Base-by-base conservation (phyloP, 2,888 invertebrate genomes). In the Leptinotarsa juncta region DNA sequence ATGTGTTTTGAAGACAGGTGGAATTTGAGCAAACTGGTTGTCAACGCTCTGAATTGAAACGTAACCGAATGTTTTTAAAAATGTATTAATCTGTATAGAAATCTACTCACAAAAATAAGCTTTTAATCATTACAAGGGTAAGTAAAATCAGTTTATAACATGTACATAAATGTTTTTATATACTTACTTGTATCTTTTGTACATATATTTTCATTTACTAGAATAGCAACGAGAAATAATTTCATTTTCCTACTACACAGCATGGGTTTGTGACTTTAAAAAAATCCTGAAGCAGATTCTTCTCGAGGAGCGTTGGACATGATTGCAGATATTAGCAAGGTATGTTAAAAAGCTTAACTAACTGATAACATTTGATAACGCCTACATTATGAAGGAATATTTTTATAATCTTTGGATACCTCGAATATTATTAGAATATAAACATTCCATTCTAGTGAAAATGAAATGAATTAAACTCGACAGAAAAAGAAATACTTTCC, bases 251-350 rank as follows among this genome's bases (percentile, higher is more conserved):
- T 69, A 69, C 69, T 73, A 75, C 70, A 70, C 70, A 65, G 76
- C 76, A 73, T 76, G 73, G 76, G 76, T 76, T 73, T 70, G 62
- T 70, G 73, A 76, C 57, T 69, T 32, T 32, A 32, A 62, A 42
- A 71, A 67, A 53, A 23, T 67, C 67, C 67, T 53, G 67, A 51
- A 51, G 51, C 32, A n/a, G 32, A 62, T n/a, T 62, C 62, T 62
- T 71, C 20, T 66, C 23, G 51, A 62, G 23, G 65, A 65, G 20
- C 60, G 32, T 50, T 70, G 70, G 50, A 48, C 16, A 69, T 15
- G 32, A 16, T 23, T 42, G 57, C 57, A 20, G 69, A 60, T 26
- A 2, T 49, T 69, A 57, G 18, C 53, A 57, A 57, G 69, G 69
- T 69, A 69, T 69, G 69, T 69, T 60, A 57, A 57, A 48, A 60